Conservation (phyloP, 2,113 vertebrate species). For the Urocitellus parryii region DNA sequence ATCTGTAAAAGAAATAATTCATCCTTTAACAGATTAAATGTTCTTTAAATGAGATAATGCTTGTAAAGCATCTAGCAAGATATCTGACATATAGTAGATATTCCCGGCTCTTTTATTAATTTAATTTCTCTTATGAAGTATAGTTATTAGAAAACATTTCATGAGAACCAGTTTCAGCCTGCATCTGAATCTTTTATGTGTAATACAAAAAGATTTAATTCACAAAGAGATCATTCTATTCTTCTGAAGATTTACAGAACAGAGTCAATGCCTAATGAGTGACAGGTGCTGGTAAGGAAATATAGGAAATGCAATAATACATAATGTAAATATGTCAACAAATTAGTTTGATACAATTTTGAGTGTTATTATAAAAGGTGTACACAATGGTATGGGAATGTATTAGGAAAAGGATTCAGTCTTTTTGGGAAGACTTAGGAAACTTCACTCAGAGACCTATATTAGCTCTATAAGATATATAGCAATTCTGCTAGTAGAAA, state of each 20-base stretch:
- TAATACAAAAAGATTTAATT: not conserved
- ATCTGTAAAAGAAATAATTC: constrained; percentile 8
- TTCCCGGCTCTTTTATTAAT: constrained; percentile 16
- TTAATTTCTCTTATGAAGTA: constrained; percentile 19
- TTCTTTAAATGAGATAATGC: constrained; percentile 2
- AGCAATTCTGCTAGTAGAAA: not conserved
- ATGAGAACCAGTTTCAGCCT: not conserved
- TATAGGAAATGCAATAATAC: constrained; percentile 3
- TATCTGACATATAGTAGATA: not conserved
- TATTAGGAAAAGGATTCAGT: not conserved
- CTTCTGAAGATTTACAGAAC: not conserved
- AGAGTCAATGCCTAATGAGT: not conserved
- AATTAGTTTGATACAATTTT: not conserved
- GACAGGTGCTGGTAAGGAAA: not conserved
- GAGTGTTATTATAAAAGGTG: not conserved
- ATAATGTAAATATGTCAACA: not conserved
- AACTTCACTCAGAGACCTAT: not conserved
- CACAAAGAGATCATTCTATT: not conserved
- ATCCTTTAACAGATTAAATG: not conserved
- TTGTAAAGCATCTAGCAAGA: not conserved
- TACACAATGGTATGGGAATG: not conserved
- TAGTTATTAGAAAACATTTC: constrained; percentile 32
- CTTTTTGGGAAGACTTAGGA: not conserved
- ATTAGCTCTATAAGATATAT: not conserved
- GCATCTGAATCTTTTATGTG: not conserved